Evolutionary conservation across 1,140 invertebrate genomes (phyloP).

Genomic region (Patella vulgata): DNA sequence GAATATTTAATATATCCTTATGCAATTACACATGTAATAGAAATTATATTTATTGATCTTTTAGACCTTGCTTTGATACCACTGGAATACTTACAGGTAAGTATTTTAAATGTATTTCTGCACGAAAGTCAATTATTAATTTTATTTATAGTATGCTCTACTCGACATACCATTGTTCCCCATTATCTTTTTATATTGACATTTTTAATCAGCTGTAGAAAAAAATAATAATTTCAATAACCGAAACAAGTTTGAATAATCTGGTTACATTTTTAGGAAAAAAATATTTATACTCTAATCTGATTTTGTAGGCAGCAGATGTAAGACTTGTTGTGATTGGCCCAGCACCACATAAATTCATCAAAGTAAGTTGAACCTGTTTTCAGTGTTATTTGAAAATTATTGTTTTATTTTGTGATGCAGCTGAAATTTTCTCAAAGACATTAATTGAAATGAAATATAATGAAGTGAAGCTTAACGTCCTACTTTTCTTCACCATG

Average conservation of each 20-base stretch:
- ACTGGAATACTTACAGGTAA: conserved; percentile 52
- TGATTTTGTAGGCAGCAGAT: conserved; percentile 43
- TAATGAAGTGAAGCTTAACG: too few relatives aligned
- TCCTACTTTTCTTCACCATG: too few relatives aligned
- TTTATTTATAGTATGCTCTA: neutral
- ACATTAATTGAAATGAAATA: too few relatives aligned
- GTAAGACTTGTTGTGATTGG: conserved; percentile 54
- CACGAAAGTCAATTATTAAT: neutral
- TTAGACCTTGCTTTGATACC: conserved; percentile 55
- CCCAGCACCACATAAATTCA: conserved; percentile 53
- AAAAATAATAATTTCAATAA: too few relatives aligned
- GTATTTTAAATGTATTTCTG: conserved; percentile 8
- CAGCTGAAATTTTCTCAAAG: too few relatives aligned
- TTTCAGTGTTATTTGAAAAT: neutral
- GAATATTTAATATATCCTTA: too few relatives aligned
- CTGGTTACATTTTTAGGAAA: too few relatives aligned
- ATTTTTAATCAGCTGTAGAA: too few relatives aligned
- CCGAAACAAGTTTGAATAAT: too few relatives aligned
- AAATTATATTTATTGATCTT: conserved; percentile 19
- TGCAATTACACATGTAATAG: too few relatives aligned
- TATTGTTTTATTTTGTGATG: conserved; percentile 2
- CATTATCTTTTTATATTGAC: conserved; percentile 15
- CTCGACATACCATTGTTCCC: neutral
- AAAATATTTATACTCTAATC: too few relatives aligned
- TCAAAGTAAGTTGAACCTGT: conserved; percentile 38